These are phyloP conservation scores for Numenius phaeopus DNA, from an alignment of 2,797 vertebrate genomes.

Conservation along the genomic window DNA sequence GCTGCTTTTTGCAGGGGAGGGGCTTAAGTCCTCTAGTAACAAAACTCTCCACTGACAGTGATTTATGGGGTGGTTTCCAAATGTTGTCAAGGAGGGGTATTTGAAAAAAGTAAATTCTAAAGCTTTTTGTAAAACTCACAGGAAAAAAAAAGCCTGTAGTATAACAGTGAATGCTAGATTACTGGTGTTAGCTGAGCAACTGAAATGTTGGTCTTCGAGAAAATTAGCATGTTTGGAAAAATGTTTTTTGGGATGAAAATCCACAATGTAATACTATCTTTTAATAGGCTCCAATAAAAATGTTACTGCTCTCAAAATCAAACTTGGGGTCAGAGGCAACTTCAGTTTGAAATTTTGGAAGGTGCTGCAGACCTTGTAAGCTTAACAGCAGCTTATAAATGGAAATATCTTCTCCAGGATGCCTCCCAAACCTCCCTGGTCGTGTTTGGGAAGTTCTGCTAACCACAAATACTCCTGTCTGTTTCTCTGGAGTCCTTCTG, in stretches of 20 bases:
- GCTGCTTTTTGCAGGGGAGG: neutral
- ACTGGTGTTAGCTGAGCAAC: neutral
- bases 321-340: neutral
- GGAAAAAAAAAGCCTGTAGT: neutral
- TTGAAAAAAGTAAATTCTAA: constrained; percentile 14
- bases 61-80: constrained; percentile 36
- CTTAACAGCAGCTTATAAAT: neutral
- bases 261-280: neutral
- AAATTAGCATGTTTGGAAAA: neutral
- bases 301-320: neutral
- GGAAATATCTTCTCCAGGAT: neutral
- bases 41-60: constrained; percentile 6
- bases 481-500: neutral
- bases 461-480: neutral
- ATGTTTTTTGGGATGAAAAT: neutral
- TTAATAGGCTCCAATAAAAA: neutral
- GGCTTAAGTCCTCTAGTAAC: neutral
- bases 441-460: neutral
- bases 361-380: neutral
- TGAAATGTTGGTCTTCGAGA: neutral
- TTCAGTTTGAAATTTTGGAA: constrained; percentile 10
- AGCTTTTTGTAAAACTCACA: neutral
- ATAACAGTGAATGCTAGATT: neutral
- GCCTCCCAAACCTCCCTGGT: neutral
- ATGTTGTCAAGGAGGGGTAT: neutral